Evolutionary conservation across 2,797 vertebrate species (phyloP).

Genomic region (Cyclopterus lumpus): DNA sequence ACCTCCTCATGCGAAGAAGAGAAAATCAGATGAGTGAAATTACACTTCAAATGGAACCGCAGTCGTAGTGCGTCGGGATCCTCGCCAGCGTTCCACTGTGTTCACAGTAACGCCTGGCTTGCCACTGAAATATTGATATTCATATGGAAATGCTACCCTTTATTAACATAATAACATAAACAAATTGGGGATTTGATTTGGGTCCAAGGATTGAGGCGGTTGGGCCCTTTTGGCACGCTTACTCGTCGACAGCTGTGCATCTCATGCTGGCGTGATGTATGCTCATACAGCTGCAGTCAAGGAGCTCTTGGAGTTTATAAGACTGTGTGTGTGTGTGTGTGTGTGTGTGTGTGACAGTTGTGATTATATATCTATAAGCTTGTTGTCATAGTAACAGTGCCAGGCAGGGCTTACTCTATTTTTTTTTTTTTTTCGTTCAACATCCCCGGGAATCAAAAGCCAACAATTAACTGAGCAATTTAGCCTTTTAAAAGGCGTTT

Average conservation of each 20-base stretch:
- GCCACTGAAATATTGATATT: constrained; percentile 81
- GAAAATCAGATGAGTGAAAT: constrained; percentile 83
- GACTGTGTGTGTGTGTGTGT: constrained; percentile 13
- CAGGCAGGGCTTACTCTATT: constrained; percentile 37
- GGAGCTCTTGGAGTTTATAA: constrained; percentile 36
- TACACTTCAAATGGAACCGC: constrained; percentile 73
- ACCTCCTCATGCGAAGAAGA: constrained; percentile 69
- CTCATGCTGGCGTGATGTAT: constrained; percentile 57
- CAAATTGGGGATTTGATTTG: constrained; percentile 80
- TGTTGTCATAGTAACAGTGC: constrained; percentile 74
- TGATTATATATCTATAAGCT: constrained; percentile 64
- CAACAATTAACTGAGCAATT: constrained; percentile 60
- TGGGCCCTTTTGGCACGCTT: constrained; percentile 74
- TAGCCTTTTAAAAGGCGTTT: constrained; percentile 53
- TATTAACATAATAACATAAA: constrained; percentile 85
- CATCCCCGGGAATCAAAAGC: constrained; percentile 52
- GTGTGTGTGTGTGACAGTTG: neutral
- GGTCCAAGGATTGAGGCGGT: constrained; percentile 68
- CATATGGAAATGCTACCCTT: constrained; percentile 85
- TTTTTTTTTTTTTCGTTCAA: constrained; percentile 43
- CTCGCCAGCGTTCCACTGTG: constrained; percentile 62
- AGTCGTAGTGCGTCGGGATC: constrained; percentile 68
- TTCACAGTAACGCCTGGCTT: constrained; percentile 60
- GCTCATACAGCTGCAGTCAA: constrained; percentile 40
- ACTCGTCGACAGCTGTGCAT: constrained; percentile 68